These are phyloP conservation scores for Drosophila differens DNA, from an alignment of 2,888 invertebrate species.

Conservation along the genomic window DNA sequence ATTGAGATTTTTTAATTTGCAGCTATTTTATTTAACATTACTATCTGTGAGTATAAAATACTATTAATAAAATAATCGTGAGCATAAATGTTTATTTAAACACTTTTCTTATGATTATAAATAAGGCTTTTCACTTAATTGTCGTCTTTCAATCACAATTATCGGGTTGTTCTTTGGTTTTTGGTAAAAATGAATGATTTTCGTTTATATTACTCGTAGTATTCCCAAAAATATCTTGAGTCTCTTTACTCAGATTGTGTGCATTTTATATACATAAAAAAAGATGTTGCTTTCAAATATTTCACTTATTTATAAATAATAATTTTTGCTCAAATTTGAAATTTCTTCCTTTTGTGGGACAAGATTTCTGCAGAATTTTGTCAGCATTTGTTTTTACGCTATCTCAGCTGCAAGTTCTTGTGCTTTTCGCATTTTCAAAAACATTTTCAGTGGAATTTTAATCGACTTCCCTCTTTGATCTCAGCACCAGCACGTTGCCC, in stretches of 20 bases:
- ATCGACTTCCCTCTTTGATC: slow-evolving; percentile 70
- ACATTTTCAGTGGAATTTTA: slow-evolving; percentile 59
- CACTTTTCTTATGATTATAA: background rate
- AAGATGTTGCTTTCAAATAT: background rate
- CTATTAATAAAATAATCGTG: background rate
- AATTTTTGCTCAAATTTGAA: background rate
- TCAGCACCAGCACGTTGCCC: slow-evolving; percentile 37
- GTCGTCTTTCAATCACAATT: background rate
- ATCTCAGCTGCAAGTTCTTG: slow-evolving; percentile 10
- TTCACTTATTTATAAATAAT: slow-evolving; percentile 2
- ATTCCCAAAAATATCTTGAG: background rate
- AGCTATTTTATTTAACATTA: background rate
- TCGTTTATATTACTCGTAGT: background rate
- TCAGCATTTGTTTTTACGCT: slow-evolving; percentile 7
- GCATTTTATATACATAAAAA: background rate
- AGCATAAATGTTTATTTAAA: background rate
- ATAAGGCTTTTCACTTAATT: background rate
- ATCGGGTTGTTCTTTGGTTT: background rate
- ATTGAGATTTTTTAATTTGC: background rate
- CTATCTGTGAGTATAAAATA: background rate
- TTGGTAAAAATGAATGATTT: background rate
- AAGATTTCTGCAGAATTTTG: slow-evolving; percentile 18
- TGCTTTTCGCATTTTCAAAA: slow-evolving; percentile 30
- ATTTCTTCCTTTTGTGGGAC: background rate
- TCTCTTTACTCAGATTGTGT: background rate